Percentiles rank a stretch among this genome's conserved stretches.
Evolutionary conservation across 2,888 invertebrate genomes (phyloP).

Genomic region (Conchocele bisecta): DNA sequence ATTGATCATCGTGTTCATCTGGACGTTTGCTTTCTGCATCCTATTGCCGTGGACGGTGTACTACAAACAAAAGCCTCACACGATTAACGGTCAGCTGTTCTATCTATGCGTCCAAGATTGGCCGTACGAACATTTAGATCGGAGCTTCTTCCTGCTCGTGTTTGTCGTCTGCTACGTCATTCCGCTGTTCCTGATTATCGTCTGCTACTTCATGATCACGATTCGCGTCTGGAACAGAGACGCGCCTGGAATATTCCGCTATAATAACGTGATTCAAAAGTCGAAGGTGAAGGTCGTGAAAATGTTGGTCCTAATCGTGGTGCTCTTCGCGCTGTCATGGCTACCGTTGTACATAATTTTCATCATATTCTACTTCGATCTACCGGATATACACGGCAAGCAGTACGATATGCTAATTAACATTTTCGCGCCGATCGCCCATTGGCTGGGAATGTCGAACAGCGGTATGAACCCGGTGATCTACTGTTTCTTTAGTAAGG

Average conservation of each 20-base stretch:
- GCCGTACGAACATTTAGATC: slow-evolving; percentile 92
- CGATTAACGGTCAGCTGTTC: slow-evolving; percentile 27
- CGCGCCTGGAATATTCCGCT: slow-evolving; percentile 93
- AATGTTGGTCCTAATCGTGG: slow-evolving; percentile 96
- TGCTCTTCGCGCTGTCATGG: slow-evolving; percentile 96
- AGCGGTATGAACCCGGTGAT: slow-evolving; percentile 97
- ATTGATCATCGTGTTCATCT: slow-evolving; percentile 93
- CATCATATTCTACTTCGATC: slow-evolving; percentile 92
- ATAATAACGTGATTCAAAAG: slow-evolving; percentile 85
- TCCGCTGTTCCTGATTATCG: slow-evolving; percentile 93
- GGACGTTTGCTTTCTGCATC: slow-evolving; percentile 92
- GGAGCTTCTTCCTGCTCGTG: slow-evolving; percentile 93
- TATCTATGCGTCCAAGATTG: slow-evolving; percentile 84
- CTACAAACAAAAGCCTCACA: slow-evolving; percentile 86
- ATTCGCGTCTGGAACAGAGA: slow-evolving; percentile 93
- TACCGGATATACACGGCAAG: slow-evolving; percentile 29
- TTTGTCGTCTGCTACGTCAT: slow-evolving; percentile 94
- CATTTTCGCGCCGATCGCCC: slow-evolving; percentile 90
- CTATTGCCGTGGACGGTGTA: slow-evolving; percentile 95
- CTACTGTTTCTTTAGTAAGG: slow-evolving; percentile 97
- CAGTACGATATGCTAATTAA: slow-evolving; percentile 89
- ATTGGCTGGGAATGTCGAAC: slow-evolving; percentile 96
- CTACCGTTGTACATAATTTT: slow-evolving; percentile 94
- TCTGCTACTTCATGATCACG: slow-evolving; percentile 96
- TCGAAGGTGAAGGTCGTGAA: slow-evolving; percentile 97